A percentile compares a stretch with the other conserved stretches of the same genome.
phyloP scores from a whole-genome alignment of 2,888 invertebrate genomes.

The Ommatoiulus sabulosus region DNA sequence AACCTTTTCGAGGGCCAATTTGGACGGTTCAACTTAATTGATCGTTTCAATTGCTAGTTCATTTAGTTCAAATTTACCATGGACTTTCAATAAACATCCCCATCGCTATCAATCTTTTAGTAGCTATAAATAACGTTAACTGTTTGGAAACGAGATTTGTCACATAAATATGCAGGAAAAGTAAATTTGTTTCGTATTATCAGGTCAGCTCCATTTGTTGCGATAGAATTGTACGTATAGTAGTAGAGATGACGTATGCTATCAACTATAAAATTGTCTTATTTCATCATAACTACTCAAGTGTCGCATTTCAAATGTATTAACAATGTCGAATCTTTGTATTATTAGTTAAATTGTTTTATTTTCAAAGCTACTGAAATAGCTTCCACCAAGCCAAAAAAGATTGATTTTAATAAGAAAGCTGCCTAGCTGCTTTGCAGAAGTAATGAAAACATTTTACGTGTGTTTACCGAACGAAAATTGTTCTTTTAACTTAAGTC shows the following conservation, averaged over 20 bases:
- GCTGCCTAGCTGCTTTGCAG: neutral
- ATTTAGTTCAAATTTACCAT: slow-evolving; percentile 1
- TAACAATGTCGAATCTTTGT: neutral
- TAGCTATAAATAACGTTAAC: neutral
- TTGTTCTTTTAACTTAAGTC: neutral
- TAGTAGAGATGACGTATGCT: too few relatives aligned
- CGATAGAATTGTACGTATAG: too few relatives aligned
- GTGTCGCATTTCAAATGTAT: too few relatives aligned
- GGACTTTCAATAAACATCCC: neutral
- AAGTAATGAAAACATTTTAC: neutral
- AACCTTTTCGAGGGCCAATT: neutral
- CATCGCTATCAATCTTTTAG: neutral
- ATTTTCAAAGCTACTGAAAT: neutral
- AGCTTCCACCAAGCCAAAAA: neutral
- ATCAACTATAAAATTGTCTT: too few relatives aligned
- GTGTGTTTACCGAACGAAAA: neutral
- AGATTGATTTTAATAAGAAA: neutral
- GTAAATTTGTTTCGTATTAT: too few relatives aligned
- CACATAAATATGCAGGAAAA: neutral
- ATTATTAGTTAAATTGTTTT: neutral
- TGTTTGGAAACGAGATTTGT: neutral
- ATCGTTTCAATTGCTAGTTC: slow-evolving; percentile 9
- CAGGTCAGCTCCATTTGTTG: too few relatives aligned
- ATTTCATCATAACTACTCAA: too few relatives aligned
- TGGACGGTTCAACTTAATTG: neutral